phyloP scores from a whole-genome alignment of 2,888 invertebrate genomes.

The Microplitis manilae region DNA sequence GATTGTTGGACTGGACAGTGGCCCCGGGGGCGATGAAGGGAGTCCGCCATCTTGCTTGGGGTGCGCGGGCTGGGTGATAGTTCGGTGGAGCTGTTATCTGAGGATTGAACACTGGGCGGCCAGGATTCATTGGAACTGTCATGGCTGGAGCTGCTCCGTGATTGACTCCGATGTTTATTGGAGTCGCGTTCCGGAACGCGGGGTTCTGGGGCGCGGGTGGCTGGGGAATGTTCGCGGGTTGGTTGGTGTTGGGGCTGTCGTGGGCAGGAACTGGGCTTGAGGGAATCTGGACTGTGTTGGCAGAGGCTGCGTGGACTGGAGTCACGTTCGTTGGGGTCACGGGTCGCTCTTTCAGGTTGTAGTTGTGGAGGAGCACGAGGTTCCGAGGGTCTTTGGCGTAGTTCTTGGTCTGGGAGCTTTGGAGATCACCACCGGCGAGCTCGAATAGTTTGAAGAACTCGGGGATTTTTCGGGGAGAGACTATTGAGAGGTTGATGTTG shows the following conservation, averaged over 20 bases:
- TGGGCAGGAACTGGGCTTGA: constrained; percentile 75
- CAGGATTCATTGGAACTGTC: constrained; percentile 63
- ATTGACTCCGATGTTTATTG: constrained; percentile 58
- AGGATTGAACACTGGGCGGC: constrained; percentile 67
- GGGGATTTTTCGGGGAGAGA: constrained; percentile 91
- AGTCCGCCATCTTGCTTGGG: constrained; percentile 62
- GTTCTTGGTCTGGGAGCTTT: constrained; percentile 86
- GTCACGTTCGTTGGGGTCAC: constrained; percentile 77
- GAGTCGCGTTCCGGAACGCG: constrained; percentile 68
- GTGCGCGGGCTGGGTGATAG: constrained; percentile 69
- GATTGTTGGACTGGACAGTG: constrained; percentile 63
- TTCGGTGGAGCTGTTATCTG: constrained; percentile 72
- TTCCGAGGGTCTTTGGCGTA: constrained; percentile 92
- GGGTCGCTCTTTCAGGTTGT: constrained; percentile 78
- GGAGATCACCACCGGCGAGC: constrained; percentile 89
- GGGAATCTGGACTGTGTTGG: constrained; percentile 69
- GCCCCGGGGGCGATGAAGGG: constrained; percentile 63
- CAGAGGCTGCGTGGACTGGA: constrained; percentile 66
- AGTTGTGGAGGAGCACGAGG: constrained; percentile 76
- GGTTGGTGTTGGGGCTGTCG: constrained; percentile 74
- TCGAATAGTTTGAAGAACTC: constrained; percentile 90
- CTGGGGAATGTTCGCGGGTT: constrained; percentile 61
- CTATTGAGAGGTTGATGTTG: constrained; percentile 88
- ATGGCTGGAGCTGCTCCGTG: constrained; percentile 62
- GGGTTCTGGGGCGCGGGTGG: constrained; percentile 68